Evolutionary conservation across 2,113 vertebrate species (phyloP).

Genomic region (Dasyornis broadbenti): DNA sequence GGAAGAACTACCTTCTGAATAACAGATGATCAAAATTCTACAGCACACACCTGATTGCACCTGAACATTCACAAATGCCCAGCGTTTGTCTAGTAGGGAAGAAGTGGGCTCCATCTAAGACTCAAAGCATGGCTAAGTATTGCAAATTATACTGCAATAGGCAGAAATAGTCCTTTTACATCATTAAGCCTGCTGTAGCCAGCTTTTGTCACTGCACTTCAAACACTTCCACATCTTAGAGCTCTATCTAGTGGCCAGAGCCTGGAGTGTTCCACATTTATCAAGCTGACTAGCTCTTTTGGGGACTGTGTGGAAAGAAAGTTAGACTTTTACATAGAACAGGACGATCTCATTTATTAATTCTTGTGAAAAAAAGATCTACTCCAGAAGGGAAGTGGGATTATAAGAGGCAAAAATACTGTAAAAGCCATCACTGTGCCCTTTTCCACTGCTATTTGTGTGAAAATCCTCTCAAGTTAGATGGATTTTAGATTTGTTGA

Average conservation of each 20-base stretch:
- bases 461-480: background rate
- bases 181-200: background rate
- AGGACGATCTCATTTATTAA: background rate
- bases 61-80: background rate
- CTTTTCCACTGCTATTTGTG: background rate
- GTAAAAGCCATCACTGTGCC: background rate
- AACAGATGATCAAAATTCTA: background rate
- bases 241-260: constrained; percentile 49
- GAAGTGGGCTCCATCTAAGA: background rate
- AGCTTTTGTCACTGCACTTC: background rate
- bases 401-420: background rate
- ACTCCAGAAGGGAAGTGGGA: background rate
- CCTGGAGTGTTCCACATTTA: background rate
- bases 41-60: background rate
- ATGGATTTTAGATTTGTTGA: background rate
- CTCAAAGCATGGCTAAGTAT: background rate
- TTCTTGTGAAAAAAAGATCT: background rate
- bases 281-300: background rate
- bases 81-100: background rate
- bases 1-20: background rate
- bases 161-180: background rate
- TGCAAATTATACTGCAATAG: background rate
- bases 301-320: background rate
- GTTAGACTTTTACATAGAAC: background rate
- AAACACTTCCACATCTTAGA: background rate